A percentile compares a stretch with the other conserved stretches of the same genome.
phyloP scores from a whole-genome alignment of 2,797 vertebrate genomes.

The Vultur gryphus region DNA sequence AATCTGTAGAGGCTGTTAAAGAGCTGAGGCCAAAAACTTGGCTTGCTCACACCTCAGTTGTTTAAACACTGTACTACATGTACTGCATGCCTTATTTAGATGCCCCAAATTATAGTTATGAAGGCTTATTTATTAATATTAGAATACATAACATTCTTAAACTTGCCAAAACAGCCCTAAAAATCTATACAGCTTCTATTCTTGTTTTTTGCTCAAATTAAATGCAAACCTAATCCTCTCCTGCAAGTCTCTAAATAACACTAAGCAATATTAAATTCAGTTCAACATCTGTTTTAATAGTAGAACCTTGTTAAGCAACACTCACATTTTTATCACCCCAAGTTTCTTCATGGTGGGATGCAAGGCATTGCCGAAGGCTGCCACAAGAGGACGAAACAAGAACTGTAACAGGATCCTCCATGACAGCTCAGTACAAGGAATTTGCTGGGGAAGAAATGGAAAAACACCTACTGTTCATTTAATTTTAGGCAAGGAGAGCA shows the following conservation, averaged over 20 bases:
- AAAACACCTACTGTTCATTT: neutral
- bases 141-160: neutral
- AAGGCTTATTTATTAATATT: neutral
- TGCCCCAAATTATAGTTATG: neutral
- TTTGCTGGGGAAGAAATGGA: neutral
- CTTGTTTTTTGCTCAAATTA: neutral
- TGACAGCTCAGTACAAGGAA: neutral
- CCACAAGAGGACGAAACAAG: neutral
- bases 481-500: neutral
- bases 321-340: neutral
- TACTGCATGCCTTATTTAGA: neutral
- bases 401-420: neutral
- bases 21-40: neutral
- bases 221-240: neutral
- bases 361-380: neutral
- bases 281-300: neutral
- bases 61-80: neutral
- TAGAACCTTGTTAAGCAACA: neutral
- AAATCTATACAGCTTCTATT: neutral
- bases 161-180: neutral
- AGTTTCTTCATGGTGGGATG: neutral
- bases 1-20: neutral
- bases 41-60: neutral
- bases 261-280: neutral
- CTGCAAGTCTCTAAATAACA: neutral